These are phyloP conservation scores for Eudemis profundana DNA, from an alignment of 2,888 invertebrate genomes.

Conservation along the genomic window DNA sequence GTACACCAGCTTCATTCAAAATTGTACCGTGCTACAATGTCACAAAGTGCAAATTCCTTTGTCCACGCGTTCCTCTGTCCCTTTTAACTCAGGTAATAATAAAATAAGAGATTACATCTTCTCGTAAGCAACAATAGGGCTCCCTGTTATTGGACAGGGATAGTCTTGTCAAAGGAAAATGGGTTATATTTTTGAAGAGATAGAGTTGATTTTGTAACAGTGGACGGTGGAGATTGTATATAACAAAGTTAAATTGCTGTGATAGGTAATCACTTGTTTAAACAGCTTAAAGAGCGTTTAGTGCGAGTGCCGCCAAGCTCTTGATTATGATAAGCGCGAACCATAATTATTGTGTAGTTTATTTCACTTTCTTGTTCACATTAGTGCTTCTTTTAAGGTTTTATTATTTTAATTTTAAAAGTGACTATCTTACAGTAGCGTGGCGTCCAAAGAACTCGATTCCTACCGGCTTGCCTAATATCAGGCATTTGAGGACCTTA, in stretches of 20 bases:
- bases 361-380: neutral
- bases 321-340: constrained; percentile 21
- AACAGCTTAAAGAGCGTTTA: constrained; percentile 61
- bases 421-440: too few relatives aligned
- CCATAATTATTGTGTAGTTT: neutral
- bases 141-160: constrained; percentile 74
- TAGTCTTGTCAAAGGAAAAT: constrained; percentile 51
- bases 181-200: constrained; percentile 46
- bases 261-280: constrained; percentile 75
- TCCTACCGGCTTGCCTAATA: too few relatives aligned
- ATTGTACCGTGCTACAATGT: constrained; percentile 30
- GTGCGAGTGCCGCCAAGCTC: constrained; percentile 60
- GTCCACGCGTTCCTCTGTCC: constrained; percentile 54
- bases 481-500: too few relatives aligned
- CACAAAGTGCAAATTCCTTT: constrained; percentile 52
- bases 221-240: constrained; percentile 60
- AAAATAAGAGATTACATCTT: constrained; percentile 83
- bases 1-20: constrained; percentile 36
- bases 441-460: too few relatives aligned
- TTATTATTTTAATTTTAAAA: too few relatives aligned
- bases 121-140: constrained; percentile 81
- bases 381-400: neutral
- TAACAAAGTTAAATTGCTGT: constrained; percentile 70
- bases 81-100: constrained; percentile 79
- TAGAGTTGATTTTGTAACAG: neutral